Conservation (phyloP, 2,797 vertebrate genomes). For the Neosilurus mollespiculum region DNA sequence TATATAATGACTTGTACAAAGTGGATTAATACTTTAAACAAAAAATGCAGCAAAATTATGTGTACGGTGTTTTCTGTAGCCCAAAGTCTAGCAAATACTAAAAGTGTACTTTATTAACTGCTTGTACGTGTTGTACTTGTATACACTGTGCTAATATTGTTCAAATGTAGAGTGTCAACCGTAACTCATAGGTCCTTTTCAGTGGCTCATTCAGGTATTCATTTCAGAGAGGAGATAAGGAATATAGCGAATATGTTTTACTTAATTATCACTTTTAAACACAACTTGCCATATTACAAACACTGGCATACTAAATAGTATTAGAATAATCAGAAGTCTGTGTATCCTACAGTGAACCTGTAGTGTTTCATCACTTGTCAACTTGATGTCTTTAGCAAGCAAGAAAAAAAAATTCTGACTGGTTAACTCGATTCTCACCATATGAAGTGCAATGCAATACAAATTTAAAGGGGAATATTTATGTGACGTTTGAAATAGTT, state of each 20-base stretch:
- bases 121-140: background rate
- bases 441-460: background rate
- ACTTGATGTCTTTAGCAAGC: background rate
- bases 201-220: background rate
- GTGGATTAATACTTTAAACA: background rate
- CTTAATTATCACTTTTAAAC: background rate
- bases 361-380: background rate
- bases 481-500: background rate
- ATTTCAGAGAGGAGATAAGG: background rate
- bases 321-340: background rate
- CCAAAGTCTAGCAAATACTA: background rate
- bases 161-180: background rate
- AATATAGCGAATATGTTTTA: background rate
- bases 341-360: background rate
- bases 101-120: background rate
- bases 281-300: background rate
- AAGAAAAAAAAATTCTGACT: background rate
- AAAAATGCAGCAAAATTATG: background rate
- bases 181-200: background rate
- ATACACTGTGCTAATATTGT: conserved; percentile 15
- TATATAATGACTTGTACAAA: background rate
- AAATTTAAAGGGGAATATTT: background rate
- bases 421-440: background rate
- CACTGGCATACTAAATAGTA: background rate
- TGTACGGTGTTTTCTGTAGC: background rate